Percentiles rank a stretch among this genome's conserved stretches.
These are phyloP conservation scores for Onychostruthus taczanowskii DNA, from an alignment of 2,113 vertebrate species.

Conservation along the genomic window DNA sequence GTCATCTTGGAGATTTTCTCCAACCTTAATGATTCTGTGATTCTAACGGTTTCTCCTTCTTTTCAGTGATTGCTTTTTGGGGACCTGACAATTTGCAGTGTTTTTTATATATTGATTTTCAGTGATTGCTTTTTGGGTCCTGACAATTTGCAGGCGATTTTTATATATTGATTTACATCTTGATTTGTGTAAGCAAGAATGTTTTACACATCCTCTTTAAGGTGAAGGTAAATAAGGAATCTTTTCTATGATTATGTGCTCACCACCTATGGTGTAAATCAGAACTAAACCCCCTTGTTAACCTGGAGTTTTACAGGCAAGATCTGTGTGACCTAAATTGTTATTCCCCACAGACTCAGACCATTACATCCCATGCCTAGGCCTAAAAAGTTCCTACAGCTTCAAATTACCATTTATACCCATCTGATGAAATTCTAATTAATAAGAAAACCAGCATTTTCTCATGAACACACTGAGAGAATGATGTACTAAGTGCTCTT, in stretches of 20 bases:
- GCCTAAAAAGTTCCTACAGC: background rate
- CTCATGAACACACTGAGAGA: background rate
- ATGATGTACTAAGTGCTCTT: background rate
- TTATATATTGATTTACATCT: background rate
- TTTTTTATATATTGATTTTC: background rate
- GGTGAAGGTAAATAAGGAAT: background rate
- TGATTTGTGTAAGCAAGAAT: background rate
- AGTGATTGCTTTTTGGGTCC: background rate
- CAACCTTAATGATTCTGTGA: background rate
- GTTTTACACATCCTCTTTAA: background rate
- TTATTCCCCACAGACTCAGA: background rate
- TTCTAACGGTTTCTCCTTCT: background rate
- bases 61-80: background rate
- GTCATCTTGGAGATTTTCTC: background rate
- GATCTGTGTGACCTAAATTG: background rate
- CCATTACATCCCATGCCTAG: accelerated
- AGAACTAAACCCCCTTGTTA: background rate
- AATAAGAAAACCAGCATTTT: background rate
- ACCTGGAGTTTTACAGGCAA: background rate
- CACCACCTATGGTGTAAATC: accelerated
- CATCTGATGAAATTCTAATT: background rate
- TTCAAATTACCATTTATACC: background rate
- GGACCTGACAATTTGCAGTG: background rate
- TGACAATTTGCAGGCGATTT: background rate
- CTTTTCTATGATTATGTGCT: background rate